Conservation (phyloP, 2,113 vertebrate species). For the Columba livia region DNA sequence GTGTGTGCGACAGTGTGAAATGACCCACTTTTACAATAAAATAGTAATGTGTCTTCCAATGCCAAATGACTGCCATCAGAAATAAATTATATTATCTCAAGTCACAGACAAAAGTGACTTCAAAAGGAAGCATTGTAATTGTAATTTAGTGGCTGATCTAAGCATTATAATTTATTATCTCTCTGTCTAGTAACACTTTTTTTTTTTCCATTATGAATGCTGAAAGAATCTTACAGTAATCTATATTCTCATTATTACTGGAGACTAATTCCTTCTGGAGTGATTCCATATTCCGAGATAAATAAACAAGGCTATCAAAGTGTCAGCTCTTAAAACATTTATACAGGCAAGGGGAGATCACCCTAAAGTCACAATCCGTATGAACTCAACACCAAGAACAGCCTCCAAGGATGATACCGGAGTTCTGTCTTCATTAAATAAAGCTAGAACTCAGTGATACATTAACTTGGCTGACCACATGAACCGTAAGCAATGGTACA, state of each 20-base stretch:
- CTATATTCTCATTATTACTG: not conserved
- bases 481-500: too few relatives aligned
- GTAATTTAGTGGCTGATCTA: not conserved
- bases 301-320: not conserved
- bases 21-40: not conserved
- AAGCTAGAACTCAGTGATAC: too few relatives aligned
- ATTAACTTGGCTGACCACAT: too few relatives aligned
- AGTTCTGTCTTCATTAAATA: too few relatives aligned
- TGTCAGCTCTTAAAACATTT: not conserved
- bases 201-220: not conserved
- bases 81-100: not conserved
- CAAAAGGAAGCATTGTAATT: not conserved
- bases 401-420: too few relatives aligned
- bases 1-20: not conserved
- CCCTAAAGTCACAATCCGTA: not conserved
- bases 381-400: too few relatives aligned
- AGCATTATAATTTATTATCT: not conserved
- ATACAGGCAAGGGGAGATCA: not conserved
- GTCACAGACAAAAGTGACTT: not conserved
- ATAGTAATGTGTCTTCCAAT: rapidly evolving
- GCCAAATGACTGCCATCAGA: not conserved
- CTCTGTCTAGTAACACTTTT: not conserved
- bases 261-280: not conserved
- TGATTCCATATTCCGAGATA: not conserved
- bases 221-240: not conserved